Percentiles rank a stretch among this genome's conserved stretches.
Evolutionary conservation across 1,140 invertebrate species (phyloP).

Genomic region (Neotoxoptera formosana): DNA sequence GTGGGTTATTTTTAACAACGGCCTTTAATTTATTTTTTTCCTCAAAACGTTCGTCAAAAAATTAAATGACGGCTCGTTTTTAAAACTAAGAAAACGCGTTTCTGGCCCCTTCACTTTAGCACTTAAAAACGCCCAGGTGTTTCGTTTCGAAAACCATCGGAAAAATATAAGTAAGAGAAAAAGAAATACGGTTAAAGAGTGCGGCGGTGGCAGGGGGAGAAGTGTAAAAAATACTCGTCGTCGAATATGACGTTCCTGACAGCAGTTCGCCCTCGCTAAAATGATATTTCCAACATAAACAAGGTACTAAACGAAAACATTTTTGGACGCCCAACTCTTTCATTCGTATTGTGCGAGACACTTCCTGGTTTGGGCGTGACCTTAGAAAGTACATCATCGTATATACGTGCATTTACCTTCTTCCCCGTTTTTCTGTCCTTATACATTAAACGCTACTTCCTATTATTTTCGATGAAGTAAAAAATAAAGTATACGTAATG

Average conservation of each 20-base stretch:
- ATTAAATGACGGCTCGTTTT: constrained; percentile 47
- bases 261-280: constrained; percentile 56
- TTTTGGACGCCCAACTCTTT: constrained; percentile 55
- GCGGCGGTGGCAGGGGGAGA: no score
- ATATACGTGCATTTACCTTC: not conserved
- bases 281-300: constrained; percentile 52
- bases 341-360: not conserved
- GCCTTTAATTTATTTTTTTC: not conserved
- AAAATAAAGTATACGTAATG: not conserved
- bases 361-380: constrained; percentile 54
- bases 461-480: not conserved
- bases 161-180: constrained; percentile 29
- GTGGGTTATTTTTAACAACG: constrained; percentile 10
- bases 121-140: constrained; percentile 58
- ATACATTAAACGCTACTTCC: not conserved
- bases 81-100: constrained; percentile 28
- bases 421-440: not conserved
- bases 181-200: not conserved
- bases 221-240: constrained; percentile 40
- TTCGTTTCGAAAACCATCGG: constrained; percentile 47
- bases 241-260: constrained; percentile 54
- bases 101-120: constrained; percentile 26
- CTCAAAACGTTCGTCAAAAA: constrained; percentile 46
- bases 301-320: constrained; percentile 1
- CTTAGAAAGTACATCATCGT: constrained; percentile 2